These are phyloP conservation scores for Pelusios castaneus DNA, from an alignment of 2,113 vertebrate species.

Conservation along the genomic window DNA sequence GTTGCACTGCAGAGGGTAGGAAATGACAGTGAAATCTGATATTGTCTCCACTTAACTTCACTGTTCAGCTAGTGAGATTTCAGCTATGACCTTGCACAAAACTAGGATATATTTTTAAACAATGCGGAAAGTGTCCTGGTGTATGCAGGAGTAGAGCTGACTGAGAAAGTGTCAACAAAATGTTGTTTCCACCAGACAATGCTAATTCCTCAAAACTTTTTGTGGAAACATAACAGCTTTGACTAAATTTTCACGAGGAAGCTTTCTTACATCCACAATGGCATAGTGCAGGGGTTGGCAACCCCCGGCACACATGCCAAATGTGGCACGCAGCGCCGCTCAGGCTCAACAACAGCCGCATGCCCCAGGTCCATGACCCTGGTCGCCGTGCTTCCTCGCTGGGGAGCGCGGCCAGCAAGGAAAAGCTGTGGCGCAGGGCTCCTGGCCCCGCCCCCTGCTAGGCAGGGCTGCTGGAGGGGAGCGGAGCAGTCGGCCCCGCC, in stretches of 20 bases:
- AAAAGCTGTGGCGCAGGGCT: too few species aligned
- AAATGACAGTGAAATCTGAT: fast-evolving
- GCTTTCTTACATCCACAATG: not conserved
- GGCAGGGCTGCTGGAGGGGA: too few species aligned
- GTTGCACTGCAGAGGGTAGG: fast-evolving
- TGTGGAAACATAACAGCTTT: not conserved
- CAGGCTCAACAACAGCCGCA: too few species aligned
- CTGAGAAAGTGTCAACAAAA: not conserved
- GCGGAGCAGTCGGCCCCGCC: too few species aligned
- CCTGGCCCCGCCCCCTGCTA: too few species aligned
- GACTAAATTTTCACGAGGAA: not conserved
- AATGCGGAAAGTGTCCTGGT: not conserved
- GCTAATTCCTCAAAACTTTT: not conserved
- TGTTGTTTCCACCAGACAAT: not conserved
- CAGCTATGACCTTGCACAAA: not conserved
- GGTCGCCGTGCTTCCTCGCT: too few species aligned
- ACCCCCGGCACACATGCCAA: too few species aligned
- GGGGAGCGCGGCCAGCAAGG: too few species aligned
- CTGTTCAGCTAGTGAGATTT: not conserved
- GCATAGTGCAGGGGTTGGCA: not conserved
- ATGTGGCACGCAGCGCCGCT: too few species aligned
- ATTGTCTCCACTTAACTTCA: not conserved
- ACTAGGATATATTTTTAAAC: not conserved
- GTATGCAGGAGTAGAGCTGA: not conserved
- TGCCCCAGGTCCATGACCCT: too few species aligned